Evolutionary conservation across 1,140 invertebrate genomes (phyloP).

Genomic region (Melanaphis sacchari): DNA sequence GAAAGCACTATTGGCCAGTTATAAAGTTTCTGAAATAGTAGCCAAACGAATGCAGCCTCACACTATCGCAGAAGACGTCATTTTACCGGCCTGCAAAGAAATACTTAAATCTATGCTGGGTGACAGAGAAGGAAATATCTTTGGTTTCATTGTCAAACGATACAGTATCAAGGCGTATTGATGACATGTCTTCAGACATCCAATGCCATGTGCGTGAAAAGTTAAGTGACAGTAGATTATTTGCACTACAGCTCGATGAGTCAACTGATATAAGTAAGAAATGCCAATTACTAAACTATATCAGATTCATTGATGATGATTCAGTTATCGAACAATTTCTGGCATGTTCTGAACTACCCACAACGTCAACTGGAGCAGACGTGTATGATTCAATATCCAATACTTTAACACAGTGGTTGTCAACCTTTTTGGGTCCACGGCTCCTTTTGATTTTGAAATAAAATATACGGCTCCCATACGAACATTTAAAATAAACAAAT

Average conservation of each 20-base stretch:
- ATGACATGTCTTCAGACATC: neutral
- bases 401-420: too few relatives aligned
- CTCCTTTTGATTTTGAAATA: too few relatives aligned
- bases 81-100: conserved; percentile 62
- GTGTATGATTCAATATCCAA: conserved; percentile 24
- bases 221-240: neutral
- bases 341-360: neutral
- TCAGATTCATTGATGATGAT: conserved; percentile 35
- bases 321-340: conserved; percentile 37
- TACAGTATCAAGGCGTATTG: neutral
- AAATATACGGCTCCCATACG: too few relatives aligned
- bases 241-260: conserved; percentile 58
- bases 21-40: conserved; percentile 60
- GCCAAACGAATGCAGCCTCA: conserved; percentile 57
- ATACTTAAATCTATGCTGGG: conserved; percentile 59
- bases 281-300: conserved; percentile 41
- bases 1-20: conserved; percentile 60
- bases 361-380: conserved; percentile 15
- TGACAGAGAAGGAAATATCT: conserved; percentile 58
- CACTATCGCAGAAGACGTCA: conserved; percentile 63
- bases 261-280: conserved; percentile 50
- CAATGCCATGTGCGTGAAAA: conserved; percentile 11
- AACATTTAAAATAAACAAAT: too few relatives aligned
- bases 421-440: too few relatives aligned
- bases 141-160: neutral